Conservation (phyloP, 2,888 invertebrate genomes). For the Atrina japonica region DNA sequence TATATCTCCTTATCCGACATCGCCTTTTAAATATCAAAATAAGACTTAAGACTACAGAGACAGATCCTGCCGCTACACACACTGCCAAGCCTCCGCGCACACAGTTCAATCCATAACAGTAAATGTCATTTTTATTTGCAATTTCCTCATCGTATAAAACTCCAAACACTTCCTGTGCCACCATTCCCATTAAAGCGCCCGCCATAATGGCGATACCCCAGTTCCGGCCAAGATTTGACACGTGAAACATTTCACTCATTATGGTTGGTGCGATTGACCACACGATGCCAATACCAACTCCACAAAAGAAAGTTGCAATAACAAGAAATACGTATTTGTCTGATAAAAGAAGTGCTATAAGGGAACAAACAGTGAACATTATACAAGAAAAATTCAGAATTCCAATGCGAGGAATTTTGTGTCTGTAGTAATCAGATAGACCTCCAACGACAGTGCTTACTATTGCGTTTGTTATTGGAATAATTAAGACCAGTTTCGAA, state of each 20-base stretch:
- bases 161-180: slow-evolving; percentile 51
- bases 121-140: slow-evolving; percentile 1
- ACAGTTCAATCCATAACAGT: slow-evolving; percentile 53
- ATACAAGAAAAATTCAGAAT: slow-evolving; percentile 43
- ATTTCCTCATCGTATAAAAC: slow-evolving; percentile 51
- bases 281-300: slow-evolving; percentile 48
- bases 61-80: slow-evolving; percentile 39
- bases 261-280: slow-evolving; percentile 56
- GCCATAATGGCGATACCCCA: slow-evolving; percentile 60
- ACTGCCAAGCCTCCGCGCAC: slow-evolving; percentile 47
- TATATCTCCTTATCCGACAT: no score
- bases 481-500: slow-evolving; percentile 46
- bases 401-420: slow-evolving; percentile 46
- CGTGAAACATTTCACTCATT: slow-evolving; percentile 54
- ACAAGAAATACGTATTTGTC: slow-evolving; percentile 38
- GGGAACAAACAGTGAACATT: slow-evolving; percentile 38
- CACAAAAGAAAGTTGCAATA: slow-evolving; percentile 51
- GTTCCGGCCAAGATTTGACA: slow-evolving; percentile 55
- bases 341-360: slow-evolving; percentile 43
- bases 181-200: slow-evolving; percentile 49
- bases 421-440: slow-evolving; percentile 52
- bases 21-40: no score
- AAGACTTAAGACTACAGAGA: no score
- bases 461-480: slow-evolving; percentile 54
- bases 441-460: slow-evolving; percentile 49